Evolutionary conservation across 2,113 vertebrate species (phyloP).

Genomic region (Pantherophis guttatus): DNA sequence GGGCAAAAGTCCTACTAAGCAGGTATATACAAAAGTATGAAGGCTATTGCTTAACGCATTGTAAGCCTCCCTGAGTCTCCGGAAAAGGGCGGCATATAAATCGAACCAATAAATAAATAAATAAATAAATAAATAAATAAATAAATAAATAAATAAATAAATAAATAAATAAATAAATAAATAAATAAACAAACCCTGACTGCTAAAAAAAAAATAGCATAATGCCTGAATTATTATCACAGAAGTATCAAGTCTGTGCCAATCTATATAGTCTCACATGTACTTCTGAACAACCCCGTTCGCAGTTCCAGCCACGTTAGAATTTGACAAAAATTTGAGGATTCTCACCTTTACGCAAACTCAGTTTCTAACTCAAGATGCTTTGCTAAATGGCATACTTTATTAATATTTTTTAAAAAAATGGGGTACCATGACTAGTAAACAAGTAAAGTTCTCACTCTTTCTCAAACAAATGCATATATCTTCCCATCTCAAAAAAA

Average conservation of each 20-base stretch:
- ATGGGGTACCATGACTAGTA: fast-evolving
- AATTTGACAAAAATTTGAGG: background rate
- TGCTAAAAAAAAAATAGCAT: background rate
- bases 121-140: too few species aligned
- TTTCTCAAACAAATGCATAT: background rate
- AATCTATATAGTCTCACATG: background rate
- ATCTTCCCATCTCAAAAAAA: background rate
- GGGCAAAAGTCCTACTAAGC: too few species aligned
- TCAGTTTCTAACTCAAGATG: background rate
- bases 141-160: too few species aligned
- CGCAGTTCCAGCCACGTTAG: background rate
- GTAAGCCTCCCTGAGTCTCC: too few species aligned
- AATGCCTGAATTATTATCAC: background rate
- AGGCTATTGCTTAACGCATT: too few species aligned
- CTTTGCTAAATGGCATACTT: background rate
- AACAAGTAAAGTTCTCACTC: background rate
- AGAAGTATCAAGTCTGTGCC: background rate
- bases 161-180: too few species aligned
- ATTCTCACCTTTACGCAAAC: background rate
- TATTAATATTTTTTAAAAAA: background rate
- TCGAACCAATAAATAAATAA: too few species aligned
- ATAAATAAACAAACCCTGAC: background rate
- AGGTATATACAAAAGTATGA: too few species aligned
- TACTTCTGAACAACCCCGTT: background rate
- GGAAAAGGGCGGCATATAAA: too few species aligned